A percentile compares a stretch with the other conserved stretches of the same genome.
phyloP scores from a whole-genome alignment of 2,888 invertebrate genomes.

The Minunthozetes semirufus region DNA sequence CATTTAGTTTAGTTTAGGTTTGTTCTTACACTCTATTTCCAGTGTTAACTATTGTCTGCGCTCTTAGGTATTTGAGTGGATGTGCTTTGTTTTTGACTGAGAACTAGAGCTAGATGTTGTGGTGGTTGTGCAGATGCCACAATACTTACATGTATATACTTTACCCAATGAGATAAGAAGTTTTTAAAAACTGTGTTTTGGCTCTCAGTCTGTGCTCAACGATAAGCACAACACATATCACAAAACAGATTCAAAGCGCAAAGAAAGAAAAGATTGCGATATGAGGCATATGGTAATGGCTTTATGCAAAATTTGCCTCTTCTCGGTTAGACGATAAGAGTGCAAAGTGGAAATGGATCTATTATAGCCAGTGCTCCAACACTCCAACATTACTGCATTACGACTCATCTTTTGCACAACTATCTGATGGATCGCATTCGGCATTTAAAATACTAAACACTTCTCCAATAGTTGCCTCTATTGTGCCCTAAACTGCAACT shows the following conservation, averaged over 20 bases:
- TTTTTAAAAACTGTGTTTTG: slow-evolving; percentile 5
- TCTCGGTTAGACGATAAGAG: slow-evolving; percentile 4
- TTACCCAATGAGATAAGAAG: slow-evolving; percentile 23
- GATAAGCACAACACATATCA: slow-evolving; percentile 22
- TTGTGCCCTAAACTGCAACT: slow-evolving; percentile 24
- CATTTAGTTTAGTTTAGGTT: not conserved
- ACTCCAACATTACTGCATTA: not conserved
- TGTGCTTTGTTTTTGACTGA: not conserved
- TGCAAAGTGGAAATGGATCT: slow-evolving; percentile 13
- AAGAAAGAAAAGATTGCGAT: slow-evolving; percentile 29
- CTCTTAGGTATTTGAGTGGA: not conserved
- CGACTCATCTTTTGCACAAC: slow-evolving; percentile 11
- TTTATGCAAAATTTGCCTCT: slow-evolving; percentile 28
- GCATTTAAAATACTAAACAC: slow-evolving; percentile 27
- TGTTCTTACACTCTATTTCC: not conserved
- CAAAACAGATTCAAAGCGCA: not conserved
- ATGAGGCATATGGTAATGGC: slow-evolving; percentile 27
- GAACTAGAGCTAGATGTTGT: not conserved
- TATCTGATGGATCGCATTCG: slow-evolving; percentile 23
- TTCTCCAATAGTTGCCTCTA: not conserved
- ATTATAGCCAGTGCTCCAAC: not conserved
- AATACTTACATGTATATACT: not conserved
- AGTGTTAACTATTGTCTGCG: not conserved
- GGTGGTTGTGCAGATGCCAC: slow-evolving; percentile 19
- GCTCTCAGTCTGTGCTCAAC: not conserved